These are phyloP conservation scores for Bovichtus diacanthus DNA, from an alignment of 2,797 vertebrate genomes.

Conservation along the genomic window DNA sequence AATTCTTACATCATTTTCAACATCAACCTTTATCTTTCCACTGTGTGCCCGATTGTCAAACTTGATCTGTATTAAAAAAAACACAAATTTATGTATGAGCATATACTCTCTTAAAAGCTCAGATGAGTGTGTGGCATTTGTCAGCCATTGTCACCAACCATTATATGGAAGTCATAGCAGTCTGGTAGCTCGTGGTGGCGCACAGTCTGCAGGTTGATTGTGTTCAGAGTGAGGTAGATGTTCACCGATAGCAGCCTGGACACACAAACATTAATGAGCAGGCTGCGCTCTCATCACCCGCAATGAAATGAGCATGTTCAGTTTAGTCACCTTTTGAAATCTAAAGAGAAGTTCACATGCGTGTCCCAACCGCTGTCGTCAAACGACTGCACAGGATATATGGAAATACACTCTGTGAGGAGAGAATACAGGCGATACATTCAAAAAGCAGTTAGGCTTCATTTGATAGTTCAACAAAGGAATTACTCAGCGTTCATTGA, in stretches of 20 bases:
- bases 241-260: constrained; percentile 90
- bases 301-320: constrained; percentile 23
- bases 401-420: constrained; percentile 89
- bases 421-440: constrained; percentile 43
- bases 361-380: constrained; percentile 67
- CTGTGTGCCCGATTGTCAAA: constrained; percentile 96
- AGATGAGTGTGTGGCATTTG: not conserved
- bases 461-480: not conserved
- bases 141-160: constrained; percentile 76
- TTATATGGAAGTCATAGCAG: constrained; percentile 93
- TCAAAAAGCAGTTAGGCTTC: not conserved
- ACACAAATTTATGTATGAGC: not conserved
- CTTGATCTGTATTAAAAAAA: constrained; percentile 86
- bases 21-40: constrained; percentile 91
- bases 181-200: constrained; percentile 94
- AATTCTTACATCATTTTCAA: constrained; percentile 90
- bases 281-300: not conserved
- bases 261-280: constrained; percentile 41
- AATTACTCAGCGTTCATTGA: constrained; percentile 7
- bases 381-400: constrained; percentile 80
- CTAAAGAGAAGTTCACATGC: constrained; percentile 88
- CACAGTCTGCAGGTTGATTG: constrained; percentile 96
- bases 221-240: constrained; percentile 91
- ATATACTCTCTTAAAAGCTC: not conserved
- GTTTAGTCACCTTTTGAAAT: constrained; percentile 91